phyloP scores from a whole-genome alignment of 2,797 vertebrate species.

The Catamblyrhynchus diadema region DNA sequence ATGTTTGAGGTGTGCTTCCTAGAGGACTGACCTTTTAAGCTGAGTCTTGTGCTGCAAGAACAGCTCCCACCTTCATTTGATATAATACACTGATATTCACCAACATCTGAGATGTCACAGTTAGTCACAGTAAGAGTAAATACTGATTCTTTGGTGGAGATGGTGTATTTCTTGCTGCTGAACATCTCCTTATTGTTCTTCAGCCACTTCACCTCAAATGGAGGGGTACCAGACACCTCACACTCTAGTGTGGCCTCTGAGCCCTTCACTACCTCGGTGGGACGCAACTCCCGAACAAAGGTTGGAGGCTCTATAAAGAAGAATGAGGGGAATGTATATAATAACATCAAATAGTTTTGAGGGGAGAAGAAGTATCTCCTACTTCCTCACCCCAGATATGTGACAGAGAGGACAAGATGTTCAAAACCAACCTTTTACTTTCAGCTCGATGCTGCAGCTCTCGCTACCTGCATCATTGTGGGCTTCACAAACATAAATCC shows the following conservation, averaged over 20 bases:
- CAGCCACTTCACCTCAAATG: constrained; percentile 91
- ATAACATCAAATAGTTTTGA: neutral
- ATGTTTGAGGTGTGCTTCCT: neutral
- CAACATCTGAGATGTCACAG: constrained; percentile 85
- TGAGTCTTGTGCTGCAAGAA: constrained; percentile 82
- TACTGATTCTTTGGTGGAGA: constrained; percentile 78
- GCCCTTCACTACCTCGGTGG: constrained; percentile 85
- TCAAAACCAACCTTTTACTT: constrained; percentile 93
- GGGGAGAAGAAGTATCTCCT: neutral
- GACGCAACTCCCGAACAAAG: constrained; percentile 83
- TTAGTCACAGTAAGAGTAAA: constrained; percentile 86
- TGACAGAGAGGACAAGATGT: neutral
- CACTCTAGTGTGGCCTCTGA: constrained; percentile 83
- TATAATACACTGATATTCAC: constrained; percentile 92
- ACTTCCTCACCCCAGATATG: neutral
- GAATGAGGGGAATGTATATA: constrained; percentile 46
- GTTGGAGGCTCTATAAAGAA: constrained; percentile 87
- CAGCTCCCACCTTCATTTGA: constrained; percentile 93
- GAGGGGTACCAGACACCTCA: constrained; percentile 86
- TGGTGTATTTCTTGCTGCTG: constrained; percentile 87
- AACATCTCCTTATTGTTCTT: constrained; percentile 92
- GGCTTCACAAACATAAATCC: constrained; percentile 93
- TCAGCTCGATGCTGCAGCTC: constrained; percentile 94
- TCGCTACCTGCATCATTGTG: constrained; percentile 94
- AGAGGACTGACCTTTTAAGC: constrained; percentile 91